A percentile compares a stretch with the other conserved stretches of the same genome.
phyloP scores from a whole-genome alignment of 2,113 vertebrate genomes.

The Phocoena sinus region DNA sequence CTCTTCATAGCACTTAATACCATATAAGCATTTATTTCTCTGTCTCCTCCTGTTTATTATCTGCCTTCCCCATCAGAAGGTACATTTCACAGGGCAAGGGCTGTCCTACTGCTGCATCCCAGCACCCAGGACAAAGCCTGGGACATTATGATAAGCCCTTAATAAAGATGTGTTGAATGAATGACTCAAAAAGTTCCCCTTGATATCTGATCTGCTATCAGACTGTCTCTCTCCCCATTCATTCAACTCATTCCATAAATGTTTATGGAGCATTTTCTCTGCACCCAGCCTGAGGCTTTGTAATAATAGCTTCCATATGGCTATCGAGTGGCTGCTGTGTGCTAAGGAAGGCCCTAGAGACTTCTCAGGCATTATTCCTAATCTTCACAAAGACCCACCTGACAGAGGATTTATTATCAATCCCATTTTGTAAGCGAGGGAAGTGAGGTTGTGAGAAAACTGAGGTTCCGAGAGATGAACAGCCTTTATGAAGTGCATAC shows the following conservation, averaged over 20 bases:
- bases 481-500: accelerated
- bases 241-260: background rate
- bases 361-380: background rate
- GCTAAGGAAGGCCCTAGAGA: background rate
- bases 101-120: too few relatives aligned
- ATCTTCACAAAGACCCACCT: background rate
- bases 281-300: background rate
- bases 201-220: background rate
- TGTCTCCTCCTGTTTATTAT: background rate
- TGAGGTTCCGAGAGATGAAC: accelerated
- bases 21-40: background rate
- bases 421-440: background rate
- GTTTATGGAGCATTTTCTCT: background rate
- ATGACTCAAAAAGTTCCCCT: background rate
- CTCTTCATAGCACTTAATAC: background rate
- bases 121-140: background rate
- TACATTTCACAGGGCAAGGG: background rate
- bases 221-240: background rate
- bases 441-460: accelerated
- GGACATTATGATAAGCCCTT: background rate
- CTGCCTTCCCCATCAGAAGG: background rate
- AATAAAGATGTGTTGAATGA: background rate
- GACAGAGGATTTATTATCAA: background rate
- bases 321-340: background rate
- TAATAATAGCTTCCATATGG: background rate